Conservation (phyloP, 2,113 vertebrate species). For the Ammospiza nelsoni region DNA sequence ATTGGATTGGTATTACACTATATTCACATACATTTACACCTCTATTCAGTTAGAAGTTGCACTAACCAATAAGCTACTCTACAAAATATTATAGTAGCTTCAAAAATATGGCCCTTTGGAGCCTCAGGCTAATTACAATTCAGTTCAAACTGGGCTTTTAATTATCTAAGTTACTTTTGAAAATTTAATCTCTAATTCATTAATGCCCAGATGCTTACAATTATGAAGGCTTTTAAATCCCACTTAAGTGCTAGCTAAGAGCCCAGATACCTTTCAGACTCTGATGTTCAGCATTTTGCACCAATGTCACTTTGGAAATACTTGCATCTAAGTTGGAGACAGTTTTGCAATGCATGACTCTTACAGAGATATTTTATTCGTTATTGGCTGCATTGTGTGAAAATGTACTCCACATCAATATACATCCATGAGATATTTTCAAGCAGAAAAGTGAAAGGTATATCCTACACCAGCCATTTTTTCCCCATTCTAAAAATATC, state of each 20-base stretch:
- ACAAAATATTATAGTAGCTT: background rate
- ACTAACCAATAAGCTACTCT: background rate
- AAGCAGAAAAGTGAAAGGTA: background rate
- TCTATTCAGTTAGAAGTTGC: background rate
- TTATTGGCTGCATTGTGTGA: background rate
- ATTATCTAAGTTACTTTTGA: conserved; percentile 26
- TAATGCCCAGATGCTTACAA: background rate
- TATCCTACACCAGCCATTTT: background rate
- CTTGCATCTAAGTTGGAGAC: background rate
- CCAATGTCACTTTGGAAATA: background rate
- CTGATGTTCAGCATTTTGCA: background rate
- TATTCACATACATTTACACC: background rate
- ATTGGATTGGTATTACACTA: background rate
- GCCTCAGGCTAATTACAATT: background rate
- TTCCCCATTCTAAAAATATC: background rate
- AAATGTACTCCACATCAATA: background rate
- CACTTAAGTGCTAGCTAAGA: background rate
- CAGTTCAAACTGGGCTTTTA: background rate
- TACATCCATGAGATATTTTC: background rate
- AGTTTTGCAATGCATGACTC: background rate
- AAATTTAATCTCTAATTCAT: background rate
- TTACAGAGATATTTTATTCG: background rate
- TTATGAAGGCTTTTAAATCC: background rate
- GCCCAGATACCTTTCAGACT: background rate
- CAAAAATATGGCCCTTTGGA: background rate